Percentiles rank a stretch among this genome's conserved stretches.
phyloP scores from a whole-genome alignment of 2,888 invertebrate species.

The Pharmacophagus antenor region DNA sequence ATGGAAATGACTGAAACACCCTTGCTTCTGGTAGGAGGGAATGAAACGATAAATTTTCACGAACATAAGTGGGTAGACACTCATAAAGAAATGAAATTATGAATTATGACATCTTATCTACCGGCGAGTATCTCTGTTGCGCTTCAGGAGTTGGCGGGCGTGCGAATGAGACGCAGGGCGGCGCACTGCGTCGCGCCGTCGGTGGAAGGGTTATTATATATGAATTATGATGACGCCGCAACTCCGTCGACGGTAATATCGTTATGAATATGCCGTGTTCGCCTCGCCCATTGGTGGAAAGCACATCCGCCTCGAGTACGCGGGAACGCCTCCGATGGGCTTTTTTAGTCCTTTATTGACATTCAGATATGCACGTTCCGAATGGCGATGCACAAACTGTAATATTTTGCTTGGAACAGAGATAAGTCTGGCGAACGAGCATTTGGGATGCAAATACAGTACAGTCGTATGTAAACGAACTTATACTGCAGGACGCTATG shows the following conservation, averaged over 20 bases:
- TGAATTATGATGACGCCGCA: slow-evolving; percentile 80
- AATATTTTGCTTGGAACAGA: slow-evolving; percentile 74
- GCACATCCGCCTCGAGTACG: slow-evolving; percentile 73
- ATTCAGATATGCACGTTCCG: slow-evolving; percentile 79
- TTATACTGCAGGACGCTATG: slow-evolving; percentile 77
- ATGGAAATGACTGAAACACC: slow-evolving; percentile 10
- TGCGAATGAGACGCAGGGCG: slow-evolving; percentile 68
- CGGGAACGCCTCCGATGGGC: slow-evolving; percentile 76
- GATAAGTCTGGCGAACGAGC: slow-evolving; percentile 72
- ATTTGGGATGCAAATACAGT: slow-evolving; percentile 80
- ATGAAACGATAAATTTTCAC: slow-evolving; percentile 56
- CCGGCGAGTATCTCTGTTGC: slow-evolving; percentile 61
- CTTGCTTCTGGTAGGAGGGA: slow-evolving; percentile 35
- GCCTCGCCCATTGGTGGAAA: slow-evolving; percentile 76
- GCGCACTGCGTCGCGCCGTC: slow-evolving; percentile 57
- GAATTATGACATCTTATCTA: slow-evolving; percentile 75
- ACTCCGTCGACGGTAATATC: slow-evolving; percentile 78
- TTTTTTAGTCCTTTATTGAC: slow-evolving; percentile 79
- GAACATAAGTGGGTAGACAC: slow-evolving; percentile 45
- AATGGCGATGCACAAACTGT: slow-evolving; percentile 77
- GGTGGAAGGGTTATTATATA: slow-evolving; percentile 81
- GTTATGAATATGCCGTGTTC: slow-evolving; percentile 80
- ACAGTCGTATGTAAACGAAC: slow-evolving; percentile 80
- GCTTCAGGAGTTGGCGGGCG: slow-evolving; percentile 46
- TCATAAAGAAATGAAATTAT: slow-evolving; percentile 74